Base-by-base conservation (phyloP, 2,797 vertebrate genomes). In the Trachops cirrhosus region DNA sequence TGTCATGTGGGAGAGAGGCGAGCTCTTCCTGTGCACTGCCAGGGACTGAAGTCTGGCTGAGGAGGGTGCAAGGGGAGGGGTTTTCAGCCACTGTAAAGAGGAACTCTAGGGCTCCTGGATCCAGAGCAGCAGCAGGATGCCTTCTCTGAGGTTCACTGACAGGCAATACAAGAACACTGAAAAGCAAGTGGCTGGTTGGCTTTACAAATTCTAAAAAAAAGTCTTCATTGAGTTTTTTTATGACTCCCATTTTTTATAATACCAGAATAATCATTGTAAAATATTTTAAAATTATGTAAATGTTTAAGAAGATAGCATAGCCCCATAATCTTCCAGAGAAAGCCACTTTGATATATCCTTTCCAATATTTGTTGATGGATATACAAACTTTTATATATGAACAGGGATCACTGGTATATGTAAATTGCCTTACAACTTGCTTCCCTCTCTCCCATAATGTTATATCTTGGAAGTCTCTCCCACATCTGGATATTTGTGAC, bases 1-100 rank as follows among this genome's bases (percentile, higher is more conserved):
- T 95, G 94, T 94, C 93, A 91, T 85, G 77, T 80, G 89, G 48
- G 84, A 89, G 62, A 97, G 77, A 79, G 89, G 86, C 54, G 67
- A 94, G 84, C 21, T 52, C 59, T 96, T 90, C 87, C 85, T 77
- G 29, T 73, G 41, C 12, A 4, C 84, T 67, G 74, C 79, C 18
- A 6, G 54, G 82, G 88, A 67, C 78, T 37, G 19, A 41, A 57
- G 7, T 64, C 83, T 82, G 84, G n/a, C 71, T 80, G 79, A 21
- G 18, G 1, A 59, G 54, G 26, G 62, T 34, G 34, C 19, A 9
- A 59, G 44, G 78, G 62, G 68, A 70, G n/a, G 16, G 3, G 39
- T 22, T 52, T 79, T 75, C 57, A 73, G 59, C 16, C 83, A 18
- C 12, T 4, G 4, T 10, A 18, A 48, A 24, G 39, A 75, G 59